Evolutionary conservation across 2,797 vertebrate species (phyloP).

Genomic region (Corythornis leucogaster): DNA sequence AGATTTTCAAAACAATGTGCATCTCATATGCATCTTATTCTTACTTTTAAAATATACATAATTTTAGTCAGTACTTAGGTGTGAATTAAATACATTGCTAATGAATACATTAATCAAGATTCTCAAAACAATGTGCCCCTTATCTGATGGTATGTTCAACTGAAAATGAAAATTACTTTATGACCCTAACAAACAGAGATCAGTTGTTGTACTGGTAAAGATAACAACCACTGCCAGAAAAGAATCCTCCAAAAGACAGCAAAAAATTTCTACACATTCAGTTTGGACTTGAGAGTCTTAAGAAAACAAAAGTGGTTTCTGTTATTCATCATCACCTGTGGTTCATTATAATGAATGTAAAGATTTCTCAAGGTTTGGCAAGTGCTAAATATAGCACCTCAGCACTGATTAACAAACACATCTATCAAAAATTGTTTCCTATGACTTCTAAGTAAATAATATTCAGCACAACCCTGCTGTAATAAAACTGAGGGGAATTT

Average conservation of each 20-base stretch:
- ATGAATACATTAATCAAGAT: conserved; percentile 21
- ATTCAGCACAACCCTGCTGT: neutral
- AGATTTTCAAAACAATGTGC: conserved; percentile 37
- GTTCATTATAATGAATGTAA: neutral
- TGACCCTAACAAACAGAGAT: conserved; percentile 29
- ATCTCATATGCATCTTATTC: neutral
- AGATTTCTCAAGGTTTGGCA: neutral
- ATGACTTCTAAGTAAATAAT: conserved; percentile 14
- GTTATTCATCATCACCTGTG: neutral
- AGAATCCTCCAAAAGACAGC: neutral
- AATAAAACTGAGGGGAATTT: conserved; percentile 41
- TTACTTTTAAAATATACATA: neutral
- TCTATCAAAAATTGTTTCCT: conserved; percentile 17
- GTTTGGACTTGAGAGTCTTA: neutral
- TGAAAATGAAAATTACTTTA: conserved; percentile 60
- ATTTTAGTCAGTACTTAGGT: neutral
- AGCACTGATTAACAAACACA: conserved; percentile 17
- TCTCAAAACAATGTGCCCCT: conserved; percentile 32
- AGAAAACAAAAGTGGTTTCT: neutral
- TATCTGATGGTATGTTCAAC: conserved; percentile 35
- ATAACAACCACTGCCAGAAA: neutral
- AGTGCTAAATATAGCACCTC: neutral
- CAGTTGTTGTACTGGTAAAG: neutral
- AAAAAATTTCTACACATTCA: neutral
- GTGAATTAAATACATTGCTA: neutral